A percentile compares a stretch with the other conserved stretches of the same genome.
Conservation (phyloP, 2,113 vertebrate genomes). For the Phaethornis superciliosus region DNA sequence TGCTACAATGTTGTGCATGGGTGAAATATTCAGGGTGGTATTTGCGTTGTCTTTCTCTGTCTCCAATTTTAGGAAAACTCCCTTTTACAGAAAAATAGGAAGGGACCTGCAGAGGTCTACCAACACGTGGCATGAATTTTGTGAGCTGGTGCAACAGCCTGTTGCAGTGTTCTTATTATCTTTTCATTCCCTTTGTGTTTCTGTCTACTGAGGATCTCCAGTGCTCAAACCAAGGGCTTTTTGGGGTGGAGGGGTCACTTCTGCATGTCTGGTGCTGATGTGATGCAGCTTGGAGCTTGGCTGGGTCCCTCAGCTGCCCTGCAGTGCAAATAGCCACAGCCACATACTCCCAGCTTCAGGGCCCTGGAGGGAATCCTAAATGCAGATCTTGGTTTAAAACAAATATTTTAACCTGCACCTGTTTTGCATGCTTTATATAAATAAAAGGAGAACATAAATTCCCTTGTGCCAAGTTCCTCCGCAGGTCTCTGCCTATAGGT, state of each 20-base stretch:
- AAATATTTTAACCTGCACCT: background rate
- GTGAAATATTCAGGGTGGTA: background rate
- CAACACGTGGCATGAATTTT: background rate
- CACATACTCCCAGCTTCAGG: background rate
- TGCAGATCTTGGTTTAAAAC: background rate
- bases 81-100: background rate
- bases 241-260: background rate
- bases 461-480: background rate
- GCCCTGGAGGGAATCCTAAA: background rate
- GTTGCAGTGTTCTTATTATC: background rate
- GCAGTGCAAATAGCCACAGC: background rate
- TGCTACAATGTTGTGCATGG: rapidly evolving
- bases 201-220: background rate
- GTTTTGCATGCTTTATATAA: background rate
- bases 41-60: background rate
- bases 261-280: background rate
- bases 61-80: background rate
- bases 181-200: background rate
- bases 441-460: background rate
- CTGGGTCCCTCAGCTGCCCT: too few species aligned
- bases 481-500: background rate
- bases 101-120: background rate
- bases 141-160: background rate
- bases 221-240: background rate
- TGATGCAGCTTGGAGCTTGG: background rate